Base-by-base conservation (phyloP, 2,888 invertebrate species). In the Cerastoderma edule region DNA sequence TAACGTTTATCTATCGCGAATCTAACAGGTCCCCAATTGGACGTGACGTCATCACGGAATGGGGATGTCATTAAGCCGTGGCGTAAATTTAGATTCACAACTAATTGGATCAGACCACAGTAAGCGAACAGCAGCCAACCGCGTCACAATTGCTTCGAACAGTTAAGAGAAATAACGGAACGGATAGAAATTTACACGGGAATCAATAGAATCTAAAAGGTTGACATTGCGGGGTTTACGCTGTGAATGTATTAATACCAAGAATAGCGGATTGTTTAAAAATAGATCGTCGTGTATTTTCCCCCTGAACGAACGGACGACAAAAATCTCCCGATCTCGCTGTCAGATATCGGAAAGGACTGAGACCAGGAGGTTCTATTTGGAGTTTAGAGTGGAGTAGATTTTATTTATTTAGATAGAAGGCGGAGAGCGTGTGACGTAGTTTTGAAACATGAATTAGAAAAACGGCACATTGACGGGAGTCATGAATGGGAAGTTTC, bases 361-460 rank as follows among this genome's bases (percentile, higher is more conserved):
- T n/a, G n/a, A n/a, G n/a, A n/a, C n/a, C n/a, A n/a, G n/a, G n/a
- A n/a, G n/a, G n/a, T n/a, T n/a, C n/a, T n/a, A n/a, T n/a, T n/a
- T n/a, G n/a, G n/a, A n/a, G n/a, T n/a, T n/a, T n/a, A n/a, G n/a
- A n/a, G n/a, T n/a, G n/a, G n/a, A n/a, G n/a, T n/a, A n/a, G 60
- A 60, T 39, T 60, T 35, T 60, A 60, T 60, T 60, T 60, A 8
- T n/a, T 5, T 39, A 2, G 28, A 39, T 60, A 39, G 39, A 39
- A 60, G 60, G 60, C 60, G 60, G 35, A n/a, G n/a, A n/a, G n/a
- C n/a, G n/a, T 39, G 39, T 60, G 60, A 60, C 60, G 60, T 60
- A 60, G 60, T 8, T 39, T 19, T 35, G n/a, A n/a, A 50, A 50
- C 50, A 50, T 50, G 50, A 50, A n/a, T n/a, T n/a, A n/a, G n/a